Evolutionary conservation across 2,113 vertebrate genomes (phyloP).

Genomic region (Alethe castanea): DNA sequence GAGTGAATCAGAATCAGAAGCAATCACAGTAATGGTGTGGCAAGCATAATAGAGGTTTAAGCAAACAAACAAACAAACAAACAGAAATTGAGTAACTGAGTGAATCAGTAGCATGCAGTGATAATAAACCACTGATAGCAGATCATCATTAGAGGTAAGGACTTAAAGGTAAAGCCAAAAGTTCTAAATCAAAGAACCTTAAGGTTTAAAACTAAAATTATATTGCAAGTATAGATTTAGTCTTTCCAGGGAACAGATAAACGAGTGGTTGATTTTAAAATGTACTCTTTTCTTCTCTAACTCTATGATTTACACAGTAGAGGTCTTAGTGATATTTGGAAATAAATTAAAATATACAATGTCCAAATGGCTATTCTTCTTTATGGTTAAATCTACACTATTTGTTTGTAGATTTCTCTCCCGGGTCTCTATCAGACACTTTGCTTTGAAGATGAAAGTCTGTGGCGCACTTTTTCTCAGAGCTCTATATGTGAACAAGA

Average conservation of each 20-base stretch:
- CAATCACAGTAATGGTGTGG: neutral
- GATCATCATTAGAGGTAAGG: neutral
- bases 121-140: neutral
- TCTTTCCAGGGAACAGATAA: neutral
- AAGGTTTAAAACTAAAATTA: neutral
- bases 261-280: neutral
- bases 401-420: constrained; percentile 81
- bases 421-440: constrained; percentile 85
- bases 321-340: neutral
- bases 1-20: neutral
- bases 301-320: neutral
- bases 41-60: neutral
- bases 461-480: constrained; percentile 88
- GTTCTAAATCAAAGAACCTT: neutral
- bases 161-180: neutral
- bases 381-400: neutral
- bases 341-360: neutral
- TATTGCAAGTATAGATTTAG: neutral
- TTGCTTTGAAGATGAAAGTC: constrained; percentile 83
- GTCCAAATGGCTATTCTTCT: neutral
- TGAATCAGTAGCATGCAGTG: neutral
- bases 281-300: neutral
- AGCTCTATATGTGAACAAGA: constrained; percentile 92
- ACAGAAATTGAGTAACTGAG: neutral
- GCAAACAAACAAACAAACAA: neutral